These are phyloP conservation scores for Cepaea nemoralis DNA, from an alignment of 1,140 invertebrate species.

Conservation along the genomic window DNA sequence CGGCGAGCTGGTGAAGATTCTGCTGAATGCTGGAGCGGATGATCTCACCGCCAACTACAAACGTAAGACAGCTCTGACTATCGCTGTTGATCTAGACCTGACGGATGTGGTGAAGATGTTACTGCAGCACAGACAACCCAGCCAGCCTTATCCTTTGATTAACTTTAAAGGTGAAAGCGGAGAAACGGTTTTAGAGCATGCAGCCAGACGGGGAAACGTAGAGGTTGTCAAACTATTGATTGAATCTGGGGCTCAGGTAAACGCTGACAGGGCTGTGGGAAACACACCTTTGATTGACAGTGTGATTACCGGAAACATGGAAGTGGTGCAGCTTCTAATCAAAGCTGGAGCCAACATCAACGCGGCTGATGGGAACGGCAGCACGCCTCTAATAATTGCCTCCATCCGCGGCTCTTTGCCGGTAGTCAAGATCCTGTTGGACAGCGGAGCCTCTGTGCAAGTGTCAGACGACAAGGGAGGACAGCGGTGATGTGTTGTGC, in stretches of 20 bases:
- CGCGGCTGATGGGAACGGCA: slow-evolving; percentile 11
- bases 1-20: background rate
- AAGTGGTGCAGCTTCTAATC: slow-evolving; percentile 13
- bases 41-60: slow-evolving; percentile 20
- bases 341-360: slow-evolving; percentile 17
- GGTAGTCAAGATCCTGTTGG: background rate
- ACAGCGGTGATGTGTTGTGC: slow-evolving; percentile 12
- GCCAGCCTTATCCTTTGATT: background rate
- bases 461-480: slow-evolving; percentile 16
- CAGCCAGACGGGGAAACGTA: background rate
- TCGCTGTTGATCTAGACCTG: background rate
- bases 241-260: slow-evolving; percentile 3
- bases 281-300: slow-evolving; percentile 21
- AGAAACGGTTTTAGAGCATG: background rate
- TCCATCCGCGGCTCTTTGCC: background rate
- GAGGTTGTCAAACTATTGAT: slow-evolving; percentile 19
- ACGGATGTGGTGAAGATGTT: slow-evolving; percentile 6
- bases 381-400: slow-evolving; percentile 25
- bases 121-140: background rate
- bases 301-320: slow-evolving; percentile 2
- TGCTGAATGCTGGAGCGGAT: background rate
- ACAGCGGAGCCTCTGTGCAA: background rate
- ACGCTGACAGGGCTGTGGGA: background rate
- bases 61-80: slow-evolving; percentile 16
- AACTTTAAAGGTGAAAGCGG: slow-evolving; percentile 34